phyloP scores from a whole-genome alignment of 2,113 vertebrate genomes.

The Pterocles orientalis region DNA sequence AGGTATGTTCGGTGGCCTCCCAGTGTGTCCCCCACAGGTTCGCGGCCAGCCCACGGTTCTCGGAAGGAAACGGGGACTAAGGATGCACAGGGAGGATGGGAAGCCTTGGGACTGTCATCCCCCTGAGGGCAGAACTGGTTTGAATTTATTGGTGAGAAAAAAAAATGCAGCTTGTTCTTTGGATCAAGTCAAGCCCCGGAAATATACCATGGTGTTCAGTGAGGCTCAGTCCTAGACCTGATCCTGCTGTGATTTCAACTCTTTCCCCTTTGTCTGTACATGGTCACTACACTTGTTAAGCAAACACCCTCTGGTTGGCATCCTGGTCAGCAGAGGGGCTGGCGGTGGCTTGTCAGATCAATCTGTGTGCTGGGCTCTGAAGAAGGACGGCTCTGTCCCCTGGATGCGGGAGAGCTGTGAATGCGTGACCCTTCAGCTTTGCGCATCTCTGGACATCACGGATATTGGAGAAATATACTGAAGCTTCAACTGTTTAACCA shows the following conservation, averaged over 20 bases:
- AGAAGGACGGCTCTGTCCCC: background rate
- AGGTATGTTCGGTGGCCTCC: background rate
- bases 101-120: background rate
- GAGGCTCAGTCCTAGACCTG: background rate
- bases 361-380: background rate
- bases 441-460: background rate
- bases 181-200: background rate
- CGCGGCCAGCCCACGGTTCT: rapidly evolving
- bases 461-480: background rate
- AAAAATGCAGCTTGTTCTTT: background rate
- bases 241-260: slow-evolving; percentile 47
- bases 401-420: background rate
- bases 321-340: background rate
- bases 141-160: background rate
- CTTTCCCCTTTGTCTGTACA: background rate
- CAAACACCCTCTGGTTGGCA: background rate
- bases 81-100: background rate
- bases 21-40: rapidly evolving
- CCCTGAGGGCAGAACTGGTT: background rate
- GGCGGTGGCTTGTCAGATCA: background rate
- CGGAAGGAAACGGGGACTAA: rapidly evolving
- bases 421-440: background rate
- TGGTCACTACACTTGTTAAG: background rate
- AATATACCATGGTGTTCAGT: rapidly evolving
- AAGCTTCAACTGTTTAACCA: background rate